These are phyloP conservation scores for Toxonevra muliebris DNA, from an alignment of 2,888 invertebrate genomes.

Conservation along the genomic window DNA sequence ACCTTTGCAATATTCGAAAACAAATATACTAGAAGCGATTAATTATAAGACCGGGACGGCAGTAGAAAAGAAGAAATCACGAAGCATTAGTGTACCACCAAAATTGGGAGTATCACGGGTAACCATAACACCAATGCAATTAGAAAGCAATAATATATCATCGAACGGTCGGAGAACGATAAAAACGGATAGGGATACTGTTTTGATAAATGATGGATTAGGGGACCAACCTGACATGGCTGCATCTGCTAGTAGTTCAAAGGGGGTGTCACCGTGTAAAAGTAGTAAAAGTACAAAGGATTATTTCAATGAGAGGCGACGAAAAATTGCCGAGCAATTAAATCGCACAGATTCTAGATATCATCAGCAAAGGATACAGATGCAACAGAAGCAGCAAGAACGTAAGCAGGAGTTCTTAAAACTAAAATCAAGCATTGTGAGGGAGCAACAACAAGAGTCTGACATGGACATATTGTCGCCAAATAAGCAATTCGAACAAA, in stretches of 20 bases:
- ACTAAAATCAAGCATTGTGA: not conserved
- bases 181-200: too few species aligned
- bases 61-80: not conserved
- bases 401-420: not conserved
- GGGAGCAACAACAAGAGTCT: not conserved
- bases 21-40: not conserved
- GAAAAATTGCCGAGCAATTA: not conserved
- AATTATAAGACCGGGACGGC: not conserved
- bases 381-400: not conserved
- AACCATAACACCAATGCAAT: too few species aligned
- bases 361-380: too few species aligned
- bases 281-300: constrained; percentile 24
- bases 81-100: too few species aligned
- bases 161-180: too few species aligned
- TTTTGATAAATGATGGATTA: too few species aligned
- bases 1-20: constrained; percentile 1
- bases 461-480: too few species aligned
- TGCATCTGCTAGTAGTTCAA: too few species aligned
- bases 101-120: too few species aligned
- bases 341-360: not conserved
- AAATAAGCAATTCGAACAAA: too few species aligned
- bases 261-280: not conserved
- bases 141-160: too few species aligned
- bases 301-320: constrained; percentile 25
- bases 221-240: too few species aligned